Evolutionary conservation across 2,888 invertebrate species (phyloP), one percentile per base, ranked within the genome.

Genomic region (Latheticus oryzae): DNA sequence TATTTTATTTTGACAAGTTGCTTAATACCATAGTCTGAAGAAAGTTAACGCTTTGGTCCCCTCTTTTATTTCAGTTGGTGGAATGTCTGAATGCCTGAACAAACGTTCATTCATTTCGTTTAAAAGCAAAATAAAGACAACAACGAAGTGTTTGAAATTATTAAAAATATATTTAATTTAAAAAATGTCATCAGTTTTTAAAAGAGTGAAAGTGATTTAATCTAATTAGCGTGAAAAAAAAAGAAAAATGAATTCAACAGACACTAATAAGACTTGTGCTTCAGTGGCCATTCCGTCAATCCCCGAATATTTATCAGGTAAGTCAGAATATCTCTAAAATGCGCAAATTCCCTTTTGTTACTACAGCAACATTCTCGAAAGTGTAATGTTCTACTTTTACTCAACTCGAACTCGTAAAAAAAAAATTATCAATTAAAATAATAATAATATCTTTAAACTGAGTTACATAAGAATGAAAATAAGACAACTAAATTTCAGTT

Each of bases 261-360:
- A 7, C n/a, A 24, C 9, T 15, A 40, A 24, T 24, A 23, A 35
- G 26, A 38, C 47, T 7, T 50, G 23, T 38, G 43, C 8, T 3
- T 21, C 43, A 7, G 24, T 2, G 9, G 17, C 19, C 12, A 67
- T 76, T 33, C 76, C 76, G 11, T 71, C 74, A 7, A 69, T 74
- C 5, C 64, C 68, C 3, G 73, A 70, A 47, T 76, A 74, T 66
- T 62, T 76, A 60, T 69, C 73, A 61, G 74, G 76, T 76, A 68
- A 63, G 48, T 37, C 16, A 5, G 12, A 58, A 43, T 4, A 9
- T 3, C 5, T 3, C 5, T 21, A 21, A 21, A 21, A 21, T 21
- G 21, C 21, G 21, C 21, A 3, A 26, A 7, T 26, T 8, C 7
- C n/a, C n/a, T 26, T 21, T 21, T 21, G 26, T 26, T 26, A 16